Base-by-base conservation (phyloP, 2,888 invertebrate genomes). In the Drosophila longiperda region DNA sequence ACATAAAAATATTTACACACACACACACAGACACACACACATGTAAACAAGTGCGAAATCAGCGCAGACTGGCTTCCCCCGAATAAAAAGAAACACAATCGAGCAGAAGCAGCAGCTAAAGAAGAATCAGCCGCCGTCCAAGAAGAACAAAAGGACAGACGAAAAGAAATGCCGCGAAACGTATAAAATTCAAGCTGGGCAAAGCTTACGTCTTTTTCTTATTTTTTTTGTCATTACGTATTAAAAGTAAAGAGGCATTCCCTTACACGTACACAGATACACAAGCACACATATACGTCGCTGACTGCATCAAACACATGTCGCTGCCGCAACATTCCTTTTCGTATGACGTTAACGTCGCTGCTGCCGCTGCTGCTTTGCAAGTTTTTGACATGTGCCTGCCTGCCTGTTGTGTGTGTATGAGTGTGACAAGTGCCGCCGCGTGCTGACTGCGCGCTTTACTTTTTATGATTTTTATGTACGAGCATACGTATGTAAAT, bases 171-270 rank as follows among this genome's bases (percentile, higher is more conserved):
- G 68, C 82, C 82, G 78, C 82, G 78, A 82, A 78, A 78, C 64
- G 66, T 71, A 83, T 59, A 61, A 60, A 74, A 75, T 61, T 40
- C 38, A 69, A 75, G 65, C 58, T 70, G 60, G 60, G 63, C 49
- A 54, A 67, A 26, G 54, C 67, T 82, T 66, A 72, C 82, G 73
- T 81, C 67, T 36, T 45, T 72, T 52, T 77, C 50, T 54, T 2
- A 3, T 52, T 54, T 36, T 23, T 57, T 32, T 57, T 29, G 9
- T 63, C 79, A 71, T 86, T 90, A 89, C 89, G 89, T 90, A 80
- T 90, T 87, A 80, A 83, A 86, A 66, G 68, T 80, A 61, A 76
- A 59, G 73, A 68, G 86, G 88, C 87, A 85, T 86, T 90, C 90
- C 90, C 81, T 60, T 55, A 69, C 63, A 80, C 70, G 73, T 61